A percentile compares a stretch with the other conserved stretches of the same genome.
These are phyloP conservation scores for Thymelicus acteon DNA, from an alignment of 2,888 invertebrate species.

Conservation along the genomic window DNA sequence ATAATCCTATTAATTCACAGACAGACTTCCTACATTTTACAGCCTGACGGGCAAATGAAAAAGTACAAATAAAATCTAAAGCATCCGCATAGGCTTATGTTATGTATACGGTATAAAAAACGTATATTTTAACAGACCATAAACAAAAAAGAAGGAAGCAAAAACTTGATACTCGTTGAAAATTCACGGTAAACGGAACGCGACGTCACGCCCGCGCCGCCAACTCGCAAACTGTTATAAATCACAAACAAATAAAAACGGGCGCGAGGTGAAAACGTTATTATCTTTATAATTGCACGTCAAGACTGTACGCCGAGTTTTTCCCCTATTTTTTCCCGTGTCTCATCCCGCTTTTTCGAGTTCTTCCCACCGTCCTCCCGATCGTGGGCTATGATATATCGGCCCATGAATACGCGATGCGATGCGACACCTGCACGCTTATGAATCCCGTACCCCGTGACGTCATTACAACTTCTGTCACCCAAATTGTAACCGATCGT, in stretches of 20 bases:
- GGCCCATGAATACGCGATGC: slow-evolving; percentile 82
- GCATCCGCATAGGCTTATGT: background rate
- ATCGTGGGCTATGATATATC: slow-evolving; percentile 76
- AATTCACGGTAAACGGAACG: slow-evolving; percentile 22
- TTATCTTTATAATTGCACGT: slow-evolving; percentile 85
- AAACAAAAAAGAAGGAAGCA: slow-evolving; percentile 37
- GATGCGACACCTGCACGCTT: slow-evolving; percentile 80
- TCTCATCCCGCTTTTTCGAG: slow-evolving; percentile 57
- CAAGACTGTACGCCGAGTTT: slow-evolving; percentile 67
- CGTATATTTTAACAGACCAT: slow-evolving; percentile 9
- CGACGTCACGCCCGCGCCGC: slow-evolving; percentile 42
- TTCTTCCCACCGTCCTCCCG: slow-evolving; percentile 53
- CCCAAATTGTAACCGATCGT: slow-evolving; percentile 35
- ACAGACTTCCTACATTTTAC: no score
- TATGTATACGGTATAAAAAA: background rate
- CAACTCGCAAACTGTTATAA: slow-evolving; percentile 72
- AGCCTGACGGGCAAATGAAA: no score
- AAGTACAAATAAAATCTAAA: slow-evolving; percentile 2
- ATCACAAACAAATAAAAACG: slow-evolving; percentile 83
- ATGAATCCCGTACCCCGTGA: slow-evolving; percentile 77
- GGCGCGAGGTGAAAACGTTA: slow-evolving; percentile 81
- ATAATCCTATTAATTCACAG: no score
- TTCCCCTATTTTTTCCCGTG: slow-evolving; percentile 54
- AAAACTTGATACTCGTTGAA: slow-evolving; percentile 21
- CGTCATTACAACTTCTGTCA: slow-evolving; percentile 56